These are phyloP conservation scores for Callipepla squamata DNA, from an alignment of 2,113 vertebrate species.

Conservation along the genomic window DNA sequence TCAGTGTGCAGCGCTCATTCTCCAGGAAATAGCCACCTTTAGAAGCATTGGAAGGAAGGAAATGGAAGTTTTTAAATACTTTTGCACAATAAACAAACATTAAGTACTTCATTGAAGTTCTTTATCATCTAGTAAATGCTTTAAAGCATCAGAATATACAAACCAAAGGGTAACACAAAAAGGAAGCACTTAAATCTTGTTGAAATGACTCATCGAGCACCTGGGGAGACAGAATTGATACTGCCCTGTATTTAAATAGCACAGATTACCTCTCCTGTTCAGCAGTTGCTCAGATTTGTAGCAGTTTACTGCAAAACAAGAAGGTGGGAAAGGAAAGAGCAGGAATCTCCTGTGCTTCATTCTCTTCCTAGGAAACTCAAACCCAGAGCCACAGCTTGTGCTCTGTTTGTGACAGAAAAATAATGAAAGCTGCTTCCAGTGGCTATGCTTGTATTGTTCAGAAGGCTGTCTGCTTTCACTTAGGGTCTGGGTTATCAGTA, in stretches of 20 bases:
- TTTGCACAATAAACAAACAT: background rate
- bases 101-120: background rate
- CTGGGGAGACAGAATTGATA: background rate
- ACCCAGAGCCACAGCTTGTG: background rate
- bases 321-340: background rate
- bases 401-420: background rate
- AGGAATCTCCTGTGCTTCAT: background rate
- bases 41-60: background rate
- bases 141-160: background rate
- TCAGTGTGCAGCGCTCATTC: accelerated
- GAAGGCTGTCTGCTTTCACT: constrained; percentile 10
- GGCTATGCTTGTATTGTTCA: background rate
- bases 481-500: background rate
- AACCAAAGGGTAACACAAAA: background rate
- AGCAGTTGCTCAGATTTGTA: background rate
- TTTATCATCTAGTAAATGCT: background rate
- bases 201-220: background rate
- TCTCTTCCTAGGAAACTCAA: background rate
- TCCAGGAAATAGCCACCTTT: background rate
- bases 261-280: background rate
- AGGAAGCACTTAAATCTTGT: background rate
- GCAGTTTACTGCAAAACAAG: background rate
- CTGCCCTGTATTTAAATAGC: background rate
- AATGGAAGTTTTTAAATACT: background rate
- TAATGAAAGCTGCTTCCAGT: background rate